Percentiles rank a stretch among this genome's conserved stretches.
phyloP scores from a whole-genome alignment of 2,888 invertebrate species.

The Netelia melanura region DNA sequence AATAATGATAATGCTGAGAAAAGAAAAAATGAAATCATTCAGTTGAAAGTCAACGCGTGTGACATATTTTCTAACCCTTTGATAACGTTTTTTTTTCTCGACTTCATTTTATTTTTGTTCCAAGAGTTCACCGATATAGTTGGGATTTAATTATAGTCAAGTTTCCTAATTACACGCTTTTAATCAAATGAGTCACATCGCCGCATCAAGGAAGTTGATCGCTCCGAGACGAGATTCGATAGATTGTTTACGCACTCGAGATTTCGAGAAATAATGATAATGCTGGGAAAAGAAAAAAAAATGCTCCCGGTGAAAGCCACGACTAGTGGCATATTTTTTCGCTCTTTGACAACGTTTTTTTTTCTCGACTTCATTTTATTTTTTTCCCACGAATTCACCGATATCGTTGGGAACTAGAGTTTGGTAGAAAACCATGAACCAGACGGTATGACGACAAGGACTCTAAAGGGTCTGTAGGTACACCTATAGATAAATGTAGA shows the following conservation, averaged over 20 bases:
- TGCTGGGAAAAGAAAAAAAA: no score
- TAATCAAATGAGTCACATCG: no score
- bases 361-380: neutral
- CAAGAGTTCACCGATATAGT: slow-evolving; percentile 26
- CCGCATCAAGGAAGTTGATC: no score
- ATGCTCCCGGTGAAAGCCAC: no score
- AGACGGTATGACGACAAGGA: slow-evolving; percentile 56
- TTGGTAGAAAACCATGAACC: slow-evolving; percentile 28
- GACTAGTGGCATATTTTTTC: neutral
- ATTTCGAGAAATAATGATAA: no score
- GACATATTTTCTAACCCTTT: no score
- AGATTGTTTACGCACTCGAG: no score
- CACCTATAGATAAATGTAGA: neutral
- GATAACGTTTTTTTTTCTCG: neutral
- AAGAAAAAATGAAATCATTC: no score
- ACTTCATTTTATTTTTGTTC: neutral
- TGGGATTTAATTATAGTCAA: neutral
- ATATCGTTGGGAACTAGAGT: slow-evolving; percentile 6
- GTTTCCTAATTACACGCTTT: no score
- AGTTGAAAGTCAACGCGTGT: no score
- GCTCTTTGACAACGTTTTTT: slow-evolving; percentile 23
- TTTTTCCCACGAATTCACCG: slow-evolving; percentile 17
- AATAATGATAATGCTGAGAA: no score
- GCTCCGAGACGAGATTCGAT: no score
- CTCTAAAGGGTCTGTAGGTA: slow-evolving; percentile 33